Evolutionary conservation across 1,140 invertebrate genomes (phyloP).

Genomic region (Pogonus chalceus): DNA sequence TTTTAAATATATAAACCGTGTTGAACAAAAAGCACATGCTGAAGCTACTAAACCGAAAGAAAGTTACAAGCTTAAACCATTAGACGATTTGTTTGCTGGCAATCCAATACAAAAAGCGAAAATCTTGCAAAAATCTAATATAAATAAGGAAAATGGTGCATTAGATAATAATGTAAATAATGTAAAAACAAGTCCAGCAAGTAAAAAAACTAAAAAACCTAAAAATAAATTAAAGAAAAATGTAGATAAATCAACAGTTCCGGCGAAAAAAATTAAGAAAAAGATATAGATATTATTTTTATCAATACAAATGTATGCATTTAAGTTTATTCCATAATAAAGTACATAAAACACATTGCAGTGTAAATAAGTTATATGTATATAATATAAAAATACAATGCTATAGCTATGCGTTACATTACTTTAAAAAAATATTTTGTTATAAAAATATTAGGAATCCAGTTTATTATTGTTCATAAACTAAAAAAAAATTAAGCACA

Average conservation of each 20-base stretch:
- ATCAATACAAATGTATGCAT: not conserved
- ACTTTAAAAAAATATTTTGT: too few relatives aligned
- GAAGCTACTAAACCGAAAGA: constrained; percentile 58
- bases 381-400: too few relatives aligned
- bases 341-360: too few relatives aligned
- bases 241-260: constrained; percentile 25
- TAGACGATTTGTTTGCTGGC: constrained; percentile 55
- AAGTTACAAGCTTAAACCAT: constrained; percentile 49
- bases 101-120: constrained; percentile 39
- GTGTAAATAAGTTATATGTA: too few relatives aligned
- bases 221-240: constrained; percentile 14
- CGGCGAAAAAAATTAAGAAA: constrained; percentile 29
- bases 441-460: too few relatives aligned
- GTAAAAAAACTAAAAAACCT: constrained; percentile 12
- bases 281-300: constrained; percentile 28
- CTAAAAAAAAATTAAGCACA: too few relatives aligned
- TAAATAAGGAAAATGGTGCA: constrained; percentile 4
- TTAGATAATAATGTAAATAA: not conserved
- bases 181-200: not conserved
- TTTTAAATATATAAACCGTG: constrained; percentile 64
- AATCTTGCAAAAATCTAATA: constrained; percentile 20
- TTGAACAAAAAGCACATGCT: constrained; percentile 67
- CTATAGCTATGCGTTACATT: too few relatives aligned
- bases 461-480: too few relatives aligned
- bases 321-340: too few relatives aligned